Base-by-base conservation (phyloP, 1,140 invertebrate species). In the Aradophagus sp. region DNA sequence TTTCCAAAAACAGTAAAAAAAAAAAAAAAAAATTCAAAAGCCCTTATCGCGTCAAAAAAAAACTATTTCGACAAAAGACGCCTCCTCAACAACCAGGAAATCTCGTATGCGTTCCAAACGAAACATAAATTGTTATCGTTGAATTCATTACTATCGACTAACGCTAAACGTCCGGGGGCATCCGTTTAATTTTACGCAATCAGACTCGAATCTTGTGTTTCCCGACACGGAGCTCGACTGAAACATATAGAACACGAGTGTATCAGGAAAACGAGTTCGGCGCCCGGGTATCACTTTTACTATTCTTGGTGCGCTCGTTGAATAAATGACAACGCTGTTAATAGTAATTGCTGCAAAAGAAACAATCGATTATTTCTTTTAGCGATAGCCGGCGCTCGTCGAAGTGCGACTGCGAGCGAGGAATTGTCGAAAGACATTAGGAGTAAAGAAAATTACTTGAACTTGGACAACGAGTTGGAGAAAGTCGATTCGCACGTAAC, bases 401-500 rank as follows among this genome's bases (percentile, higher is more conserved):
- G 35, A 69, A 29, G 47, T 45, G 48, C 41, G 41, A 16, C 27
- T 34, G 44, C 27, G 55, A 42, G 52, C 19, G 19, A 38, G 39
- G 59, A 70, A 31, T 63, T 48, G 68, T 65, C 59, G 59, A 61
- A 52, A 65, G 55, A 61, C 61, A 71, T 65, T 71, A 73, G 44
- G 56, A 55, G 50, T 58, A 66, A 62, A 59, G 58, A 68, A 73
- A 68, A 68, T 68, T 59, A 58, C 52, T 68, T 41, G 36, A 68
- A 73, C 58, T 65, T 68, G 45, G 62, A 45, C 59, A 73, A 73
- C 50, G 59, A 65, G 45, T 68, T 63, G 32, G 34, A 55, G 36
- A 59, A 73, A 73, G 63, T 66, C 69, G 69, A 66, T 62, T 72
- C 61, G 59, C 61, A 56, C 59, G 55, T 71, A 71, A 71, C 68